A percentile compares a stretch with the other conserved stretches of the same genome.
phyloP scores from a whole-genome alignment of 2,797 vertebrate species.

The Ptychadena robeensis region DNA sequence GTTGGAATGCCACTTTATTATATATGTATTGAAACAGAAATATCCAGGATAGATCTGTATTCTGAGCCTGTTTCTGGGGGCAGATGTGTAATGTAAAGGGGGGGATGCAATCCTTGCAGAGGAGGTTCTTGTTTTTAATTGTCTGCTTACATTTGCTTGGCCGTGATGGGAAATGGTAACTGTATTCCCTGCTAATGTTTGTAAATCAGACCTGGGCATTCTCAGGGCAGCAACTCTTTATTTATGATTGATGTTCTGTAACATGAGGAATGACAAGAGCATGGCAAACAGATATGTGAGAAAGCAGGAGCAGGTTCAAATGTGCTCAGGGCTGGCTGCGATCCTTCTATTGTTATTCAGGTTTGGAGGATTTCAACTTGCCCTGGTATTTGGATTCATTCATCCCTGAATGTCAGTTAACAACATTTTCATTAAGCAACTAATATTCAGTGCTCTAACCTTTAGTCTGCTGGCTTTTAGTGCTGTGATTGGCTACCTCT shows the following conservation, averaged over 20 bases:
- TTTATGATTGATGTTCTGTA: constrained; percentile 88
- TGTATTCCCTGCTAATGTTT: constrained; percentile 91
- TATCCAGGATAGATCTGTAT: neutral
- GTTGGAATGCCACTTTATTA: too few relatives aligned
- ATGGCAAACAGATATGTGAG: constrained; percentile 76
- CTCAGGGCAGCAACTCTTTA: constrained; percentile 81
- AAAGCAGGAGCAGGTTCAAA: constrained; percentile 72
- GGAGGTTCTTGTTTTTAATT: constrained; percentile 54
- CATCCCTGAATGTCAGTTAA: constrained; percentile 67
- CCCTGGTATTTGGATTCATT: constrained; percentile 65
- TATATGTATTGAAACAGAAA: too few relatives aligned
- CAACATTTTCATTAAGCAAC: constrained; percentile 66
- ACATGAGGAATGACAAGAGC: constrained; percentile 87
- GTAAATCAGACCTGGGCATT: constrained; percentile 86
- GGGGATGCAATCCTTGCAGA: constrained; percentile 25
- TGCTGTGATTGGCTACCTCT: constrained; percentile 30
- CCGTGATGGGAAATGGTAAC: constrained; percentile 80
- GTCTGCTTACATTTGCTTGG: constrained; percentile 74
- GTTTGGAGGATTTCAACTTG: constrained; percentile 67
- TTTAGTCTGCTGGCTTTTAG: constrained; percentile 28
- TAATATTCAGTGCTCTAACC: constrained; percentile 61
- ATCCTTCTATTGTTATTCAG: constrained; percentile 77
- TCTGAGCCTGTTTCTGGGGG: neutral
- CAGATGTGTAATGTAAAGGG: neutral
- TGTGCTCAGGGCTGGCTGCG: constrained; percentile 74